Base-by-base conservation (phyloP, 2,797 vertebrate genomes). In the Rhinella marina region DNA sequence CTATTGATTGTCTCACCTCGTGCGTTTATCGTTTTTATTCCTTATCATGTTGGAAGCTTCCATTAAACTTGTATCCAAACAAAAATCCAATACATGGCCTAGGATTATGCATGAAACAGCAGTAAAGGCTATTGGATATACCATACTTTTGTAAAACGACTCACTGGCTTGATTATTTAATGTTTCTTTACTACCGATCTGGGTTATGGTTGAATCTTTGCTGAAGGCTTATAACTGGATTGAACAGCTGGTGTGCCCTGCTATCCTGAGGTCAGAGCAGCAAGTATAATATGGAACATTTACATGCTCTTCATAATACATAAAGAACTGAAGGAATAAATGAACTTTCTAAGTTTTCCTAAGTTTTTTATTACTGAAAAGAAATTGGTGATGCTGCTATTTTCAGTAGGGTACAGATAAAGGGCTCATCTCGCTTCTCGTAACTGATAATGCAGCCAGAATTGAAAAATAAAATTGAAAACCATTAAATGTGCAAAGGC, bases 141-240 rank as follows among this genome's bases (percentile, higher is more conserved):
- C 70, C 82, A 82, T 82, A 59, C 81, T 87, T 59, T 78, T 76
- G 61, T 70, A 70, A 78, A 83, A 59, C 52, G 81, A 70, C 81
- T 77, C 70, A 77, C 57, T 62, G 48, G 68, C 75, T 84, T 84
- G 81, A 84, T 64, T 87, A 78, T 87, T 84, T 82, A 82, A 77
- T 82, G 73, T 82, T 87, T 87, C 59, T 87, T 87, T 87, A 87
- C 41, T 54, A 59, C 70, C 14, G 81, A 82, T 82, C 27, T 88
- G 81, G 87, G 59, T 88, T 88, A 88, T 70, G 52, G 27, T 50
- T 59, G 81, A 56, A 76, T 78, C 80, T 75, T 68, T 77, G 32
- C 81, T 87, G 70, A 87, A 82, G 80, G 59, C 72, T 87, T 81
- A 78, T 77, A 73, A 83, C 81, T 78, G 72, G 86, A 83, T 83